A percentile compares a stretch with the other conserved stretches of the same genome.
Evolutionary conservation across 2,888 invertebrate genomes (phyloP).

Genomic region (Cheiracanthium punctorium): DNA sequence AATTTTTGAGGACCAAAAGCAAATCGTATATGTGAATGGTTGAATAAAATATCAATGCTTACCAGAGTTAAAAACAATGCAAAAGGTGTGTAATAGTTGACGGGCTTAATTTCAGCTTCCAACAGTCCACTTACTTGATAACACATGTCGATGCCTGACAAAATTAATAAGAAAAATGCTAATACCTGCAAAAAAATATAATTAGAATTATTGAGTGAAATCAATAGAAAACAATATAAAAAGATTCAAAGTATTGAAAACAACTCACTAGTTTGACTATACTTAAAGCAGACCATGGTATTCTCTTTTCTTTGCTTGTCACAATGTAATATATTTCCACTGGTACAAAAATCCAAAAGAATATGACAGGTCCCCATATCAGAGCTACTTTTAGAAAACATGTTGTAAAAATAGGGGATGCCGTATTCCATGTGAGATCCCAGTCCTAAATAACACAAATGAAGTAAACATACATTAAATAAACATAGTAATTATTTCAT

Average conservation of each 20-base stretch:
- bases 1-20: too few species aligned
- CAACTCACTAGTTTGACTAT: conserved; percentile 58
- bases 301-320: conserved; percentile 31
- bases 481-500: too few species aligned
- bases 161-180: conserved; percentile 27
- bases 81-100: conserved; percentile 86
- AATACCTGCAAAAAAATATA: conserved; percentile 27
- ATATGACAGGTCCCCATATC: conserved; percentile 90
- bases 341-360: conserved; percentile 86
- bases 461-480: neutral
- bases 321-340: conserved; percentile 79
- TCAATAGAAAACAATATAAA: neutral
- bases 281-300: conserved; percentile 69
- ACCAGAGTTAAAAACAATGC: conserved; percentile 88
- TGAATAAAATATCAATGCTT: conserved; percentile 79
- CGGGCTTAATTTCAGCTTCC: conserved; percentile 76
- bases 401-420: conserved; percentile 88
- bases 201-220: neutral
- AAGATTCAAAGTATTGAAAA: neutral
- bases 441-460: conserved; percentile 82
- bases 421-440: conserved; percentile 85
- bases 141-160: conserved; percentile 29
- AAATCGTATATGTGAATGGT: too few species aligned
- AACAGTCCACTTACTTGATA: conserved; percentile 47
- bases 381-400: conserved; percentile 95